phyloP scores from a whole-genome alignment of 2,113 vertebrate species.

The human (Homo sapiens) region GRCh38 chr4:23783001-23783500 shows the following conservation, averaged over 20 bases:
- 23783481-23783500: constrained; percentile 48
- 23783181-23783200: constrained; percentile 61
- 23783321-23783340: constrained; percentile 61
- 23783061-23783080: constrained; percentile 69
- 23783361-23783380: constrained; percentile 49
- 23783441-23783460: constrained; percentile 58
- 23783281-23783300: constrained; percentile 64
- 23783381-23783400: constrained; percentile 42
- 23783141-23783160: constrained; percentile 18
- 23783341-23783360: neutral
- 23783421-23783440: constrained; percentile 41
- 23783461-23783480: constrained; percentile 64
- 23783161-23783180: constrained; percentile 18
- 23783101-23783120: neutral
- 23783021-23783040: constrained; percentile 75
- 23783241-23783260: constrained; percentile 58
- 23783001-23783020: constrained; percentile 84
- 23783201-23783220: constrained; percentile 53
- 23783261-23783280: constrained; percentile 68
- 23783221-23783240: constrained; percentile 78
- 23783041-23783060: constrained; percentile 64
- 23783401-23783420: constrained; percentile 44
- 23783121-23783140: constrained; percentile 11
- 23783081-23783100: constrained; percentile 62
- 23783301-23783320: constrained; percentile 42